phyloP scores from a whole-genome alignment of 2,113 vertebrate genomes.

The Python bivittatus region DNA sequence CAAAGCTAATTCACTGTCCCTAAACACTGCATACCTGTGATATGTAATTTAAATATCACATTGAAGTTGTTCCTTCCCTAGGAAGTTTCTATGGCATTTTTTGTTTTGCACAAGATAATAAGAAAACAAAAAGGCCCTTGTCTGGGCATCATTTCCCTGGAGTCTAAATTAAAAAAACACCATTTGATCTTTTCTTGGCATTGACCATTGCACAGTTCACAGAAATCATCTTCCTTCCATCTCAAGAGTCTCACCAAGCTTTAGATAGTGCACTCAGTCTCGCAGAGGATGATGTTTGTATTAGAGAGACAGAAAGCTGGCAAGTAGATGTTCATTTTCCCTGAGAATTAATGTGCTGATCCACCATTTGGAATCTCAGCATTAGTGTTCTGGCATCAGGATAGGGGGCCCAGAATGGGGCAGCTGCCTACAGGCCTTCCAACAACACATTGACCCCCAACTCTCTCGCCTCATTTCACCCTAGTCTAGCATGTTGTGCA shows the following conservation, averaged over 20 bases:
- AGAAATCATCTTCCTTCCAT: neutral
- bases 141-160: neutral
- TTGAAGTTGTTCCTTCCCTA: neutral
- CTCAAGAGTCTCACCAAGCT: neutral
- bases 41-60: neutral
- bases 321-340: neutral
- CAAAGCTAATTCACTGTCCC: too few relatives aligned
- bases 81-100: neutral
- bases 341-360: neutral
- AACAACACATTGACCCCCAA: too few relatives aligned
- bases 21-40: neutral
- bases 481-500: neutral
- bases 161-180: neutral
- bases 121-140: neutral
- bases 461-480: neutral
- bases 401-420: neutral
- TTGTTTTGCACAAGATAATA: neutral
- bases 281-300: neutral
- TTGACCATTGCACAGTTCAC: neutral
- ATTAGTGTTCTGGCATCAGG: neutral
- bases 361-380: neutral
- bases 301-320: conserved; percentile 10
- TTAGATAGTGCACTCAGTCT: neutral
- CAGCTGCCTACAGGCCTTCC: neutral
- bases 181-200: neutral